Evolutionary conservation across 2,888 invertebrate species (phyloP), one percentile per base, ranked within the genome.

Genomic region (Zaprionus lineosus): DNA sequence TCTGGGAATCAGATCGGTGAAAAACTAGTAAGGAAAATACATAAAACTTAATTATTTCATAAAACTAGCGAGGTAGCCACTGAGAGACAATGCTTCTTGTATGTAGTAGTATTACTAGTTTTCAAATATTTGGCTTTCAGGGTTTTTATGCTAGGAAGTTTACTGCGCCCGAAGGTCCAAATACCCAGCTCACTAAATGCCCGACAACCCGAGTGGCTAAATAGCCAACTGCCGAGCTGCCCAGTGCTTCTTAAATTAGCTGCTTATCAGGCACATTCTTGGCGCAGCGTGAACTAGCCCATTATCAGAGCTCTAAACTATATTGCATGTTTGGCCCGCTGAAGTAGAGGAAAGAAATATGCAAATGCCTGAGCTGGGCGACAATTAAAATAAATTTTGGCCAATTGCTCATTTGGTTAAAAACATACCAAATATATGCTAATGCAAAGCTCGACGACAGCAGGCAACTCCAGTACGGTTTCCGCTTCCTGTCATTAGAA

Each of bases 1-100:
- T 36, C 37, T 48, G 39, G 41, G 58, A 57, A 60, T 50, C 72
- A 48, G 58, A 74, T 69, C 79, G 65, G 61, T 65, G 64, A 65
- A 69, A 73, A 68, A 64, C 78, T 69, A 82, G 83, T 82, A 73
- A 82, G 79, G 65, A 81, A 81, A 82, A 84, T 82, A 83, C 79
- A 84, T 82, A 84, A 82, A 82, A 82, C 59, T 78, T 84, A 84
- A 82, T 82, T 82, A 82, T 84, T 82, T 82, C 83, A 82, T 84
- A 84, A 82, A 84, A 83, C 82, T 74, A 61, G 37, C 47, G 40
- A 48, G 53, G 28, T 14, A 56, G 28, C 48, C 28, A 39, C 28
- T 41, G 39, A 24, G 60, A 61, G 51, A 33, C 58, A 53, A 58
- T 66, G 36, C 36, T 19, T 64, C n/a, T n/a, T n/a, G n/a, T n/a